A percentile compares a stretch with the other conserved stretches of the same genome.
Conservation (phyloP, 2,113 vertebrate genomes). For the Casuarius casuarius region DNA sequence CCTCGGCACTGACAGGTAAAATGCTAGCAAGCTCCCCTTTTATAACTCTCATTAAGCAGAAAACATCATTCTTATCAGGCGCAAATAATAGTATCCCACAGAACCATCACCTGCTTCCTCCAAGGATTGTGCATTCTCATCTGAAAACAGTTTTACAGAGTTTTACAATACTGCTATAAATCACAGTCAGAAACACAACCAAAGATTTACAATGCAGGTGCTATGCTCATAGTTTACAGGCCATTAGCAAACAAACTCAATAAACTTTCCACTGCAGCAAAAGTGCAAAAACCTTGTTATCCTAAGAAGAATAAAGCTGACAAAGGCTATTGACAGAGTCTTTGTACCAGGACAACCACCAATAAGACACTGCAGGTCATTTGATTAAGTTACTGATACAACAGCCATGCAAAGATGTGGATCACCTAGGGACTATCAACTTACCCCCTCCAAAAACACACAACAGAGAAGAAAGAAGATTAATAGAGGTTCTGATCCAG, state of each 20-base stretch:
- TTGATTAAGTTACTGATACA: background rate
- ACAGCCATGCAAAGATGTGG: background rate
- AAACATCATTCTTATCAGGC: background rate
- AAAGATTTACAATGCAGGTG: background rate
- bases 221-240: background rate
- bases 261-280: background rate
- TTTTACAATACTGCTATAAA: background rate
- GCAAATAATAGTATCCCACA: rapidly evolving
- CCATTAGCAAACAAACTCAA: background rate
- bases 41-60: background rate
- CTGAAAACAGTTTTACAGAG: background rate
- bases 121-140: background rate
- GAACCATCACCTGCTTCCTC: background rate
- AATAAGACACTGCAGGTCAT: background rate
- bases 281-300: background rate
- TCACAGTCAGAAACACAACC: background rate
- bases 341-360: background rate
- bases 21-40: background rate
- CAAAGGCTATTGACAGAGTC: background rate
- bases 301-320: background rate
- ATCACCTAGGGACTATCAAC: background rate
- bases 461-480: background rate
- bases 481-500: background rate
- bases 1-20: background rate
- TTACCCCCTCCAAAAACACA: background rate